Base-by-base conservation (phyloP, 2,797 vertebrate genomes). In the Poeciliopsis infans region DNA sequence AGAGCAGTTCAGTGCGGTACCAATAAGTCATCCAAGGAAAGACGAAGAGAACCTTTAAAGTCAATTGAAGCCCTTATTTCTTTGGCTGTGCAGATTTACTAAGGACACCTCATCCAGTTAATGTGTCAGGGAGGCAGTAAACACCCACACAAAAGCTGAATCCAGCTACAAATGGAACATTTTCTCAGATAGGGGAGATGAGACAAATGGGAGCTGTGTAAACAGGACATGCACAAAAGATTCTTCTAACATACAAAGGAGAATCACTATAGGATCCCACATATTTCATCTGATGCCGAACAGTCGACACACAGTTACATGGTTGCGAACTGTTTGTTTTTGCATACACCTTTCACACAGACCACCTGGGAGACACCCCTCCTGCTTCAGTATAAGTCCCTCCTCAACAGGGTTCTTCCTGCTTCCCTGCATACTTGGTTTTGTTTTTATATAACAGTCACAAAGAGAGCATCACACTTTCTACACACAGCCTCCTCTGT, bases 101-200 rank as follows among this genome's bases (percentile, higher is more conserved):
- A 11, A 57, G 72, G 66, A 75, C 39, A 64, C 76, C 85, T 74
- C 66, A 74, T 72, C 47, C 55, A 77, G 73, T 80, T 77, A 75
- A 77, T 49, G 20, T 49, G 43, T 20, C 36, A 70, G 12, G 16
- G 25, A 70, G 75, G 31, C 8, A 69, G 55, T 73, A 80, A 78
- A 85, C 16, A n/a, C 25, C 75, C 43, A 79, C 39, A 10, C 72
- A 74, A 41, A 31, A 74, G 57, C n/a, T 53, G 59, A 45, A 49
- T 53, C 31, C 41, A 51, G 57, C 69, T 1, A 46, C 20, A 20
- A 43, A 46, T 43, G 43, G 43, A 75, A 47, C 20, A 53, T 76
- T 16, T 68, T 10, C 18, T 79, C 23, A 59, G 45, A 80, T 16
- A 76, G 18, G 31, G 33, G 8, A n/a, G 3, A 51, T 76, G 41